Percentiles rank a stretch among this genome's conserved stretches.
phyloP scores from a whole-genome alignment of 2,888 invertebrate species.

The Heliconius erato region DNA sequence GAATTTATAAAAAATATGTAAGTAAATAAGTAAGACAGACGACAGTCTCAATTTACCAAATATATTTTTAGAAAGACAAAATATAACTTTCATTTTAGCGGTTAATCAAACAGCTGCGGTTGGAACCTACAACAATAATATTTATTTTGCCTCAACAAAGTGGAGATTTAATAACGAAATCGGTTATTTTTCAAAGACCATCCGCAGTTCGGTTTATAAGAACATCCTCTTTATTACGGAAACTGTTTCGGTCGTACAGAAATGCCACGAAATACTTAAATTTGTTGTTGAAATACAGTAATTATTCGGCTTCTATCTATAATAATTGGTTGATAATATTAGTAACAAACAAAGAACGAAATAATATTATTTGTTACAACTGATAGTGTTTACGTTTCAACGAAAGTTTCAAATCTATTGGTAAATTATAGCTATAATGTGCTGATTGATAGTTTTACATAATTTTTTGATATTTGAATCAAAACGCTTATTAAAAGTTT shows the following conservation, averaged over 20 bases:
- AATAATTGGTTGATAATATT: too few species aligned
- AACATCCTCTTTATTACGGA: neutral
- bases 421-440: neutral
- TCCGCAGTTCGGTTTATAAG: constrained; percentile 5
- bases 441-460: too few species aligned
- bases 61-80: neutral
- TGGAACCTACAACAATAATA: neutral
- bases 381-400: neutral
- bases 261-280: neutral
- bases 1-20: neutral
- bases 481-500: too few species aligned
- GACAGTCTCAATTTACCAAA: constrained; percentile 11
- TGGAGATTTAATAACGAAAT: constrained; percentile 22
- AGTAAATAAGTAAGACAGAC: neutral
- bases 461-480: too few species aligned
- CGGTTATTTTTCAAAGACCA: constrained; percentile 12
- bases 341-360: neutral
- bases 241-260: neutral
- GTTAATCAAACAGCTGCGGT: constrained; percentile 27
- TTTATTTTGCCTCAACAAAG: constrained; percentile 18
- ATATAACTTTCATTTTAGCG: constrained; percentile 23
- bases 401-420: neutral
- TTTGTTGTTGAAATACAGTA: neutral
- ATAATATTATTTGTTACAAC: too few species aligned
- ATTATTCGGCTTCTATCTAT: neutral